Evolutionary conservation across 1,140 invertebrate genomes (phyloP).

Genomic region (Temnothorax longispinosus): DNA sequence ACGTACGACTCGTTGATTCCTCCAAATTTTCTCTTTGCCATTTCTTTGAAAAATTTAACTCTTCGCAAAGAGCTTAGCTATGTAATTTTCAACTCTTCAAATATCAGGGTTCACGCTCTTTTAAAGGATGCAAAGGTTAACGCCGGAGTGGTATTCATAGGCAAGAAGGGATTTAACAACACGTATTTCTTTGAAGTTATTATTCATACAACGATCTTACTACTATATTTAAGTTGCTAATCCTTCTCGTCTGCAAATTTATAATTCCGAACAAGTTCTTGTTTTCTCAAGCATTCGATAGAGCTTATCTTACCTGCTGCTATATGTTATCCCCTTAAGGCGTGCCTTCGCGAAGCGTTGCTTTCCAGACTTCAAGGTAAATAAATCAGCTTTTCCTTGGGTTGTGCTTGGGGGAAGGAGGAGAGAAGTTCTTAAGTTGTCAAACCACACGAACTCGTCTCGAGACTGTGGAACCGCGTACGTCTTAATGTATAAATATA

Average conservation of each 20-base stretch:
- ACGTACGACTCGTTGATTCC: not conserved
- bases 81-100: not conserved
- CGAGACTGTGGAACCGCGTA: not conserved
- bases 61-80: not conserved
- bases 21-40: not conserved
- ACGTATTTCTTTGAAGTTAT: not conserved
- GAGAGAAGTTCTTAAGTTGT: not conserved
- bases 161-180: not conserved
- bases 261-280: not conserved
- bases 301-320: slow-evolving; percentile 14
- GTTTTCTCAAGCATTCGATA: not conserved
- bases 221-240: not conserved
- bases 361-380: not conserved
- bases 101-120: slow-evolving; percentile 24
- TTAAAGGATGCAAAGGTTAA: slow-evolving; percentile 14
- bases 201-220: slow-evolving; percentile 1
- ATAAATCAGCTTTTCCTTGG: not conserved
- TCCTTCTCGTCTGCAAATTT: not conserved
- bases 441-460: too few species aligned
- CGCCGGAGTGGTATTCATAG: not conserved
- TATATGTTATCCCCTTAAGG: not conserved
- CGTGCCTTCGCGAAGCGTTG: not conserved
- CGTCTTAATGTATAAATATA: not conserved
- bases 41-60: not conserved
- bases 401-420: not conserved